A percentile compares a stretch with the other conserved stretches of the same genome.
Evolutionary conservation across 53 echinoderm and acorn worm species (phyloP).

Genomic region (Holothuria leucospilota): DNA sequence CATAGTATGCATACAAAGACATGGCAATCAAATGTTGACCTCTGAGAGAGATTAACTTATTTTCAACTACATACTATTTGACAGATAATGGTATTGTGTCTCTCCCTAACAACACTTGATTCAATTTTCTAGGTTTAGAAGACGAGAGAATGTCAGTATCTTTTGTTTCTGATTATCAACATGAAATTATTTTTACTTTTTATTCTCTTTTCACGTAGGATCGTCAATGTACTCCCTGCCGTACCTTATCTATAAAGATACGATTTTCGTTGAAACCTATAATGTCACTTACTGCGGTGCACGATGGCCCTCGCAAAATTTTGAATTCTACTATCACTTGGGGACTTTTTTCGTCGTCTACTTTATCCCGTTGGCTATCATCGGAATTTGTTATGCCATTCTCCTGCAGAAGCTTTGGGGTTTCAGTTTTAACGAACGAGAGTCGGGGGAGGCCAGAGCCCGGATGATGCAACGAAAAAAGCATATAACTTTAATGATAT

Average conservation of each 20-base stretch:
- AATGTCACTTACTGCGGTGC: neutral
- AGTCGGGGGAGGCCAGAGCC: slow-evolving; percentile 3
- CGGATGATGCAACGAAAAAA: slow-evolving; percentile 67
- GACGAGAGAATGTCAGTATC: too few relatives aligned
- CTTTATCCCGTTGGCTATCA: slow-evolving; percentile 29
- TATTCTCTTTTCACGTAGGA: neutral
- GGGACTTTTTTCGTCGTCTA: slow-evolving; percentile 22
- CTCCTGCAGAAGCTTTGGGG: slow-evolving; percentile 44
- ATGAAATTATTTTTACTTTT: neutral
- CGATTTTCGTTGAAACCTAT: neutral
- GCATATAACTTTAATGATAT: slow-evolving; percentile 82
- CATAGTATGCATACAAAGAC: too few relatives aligned
- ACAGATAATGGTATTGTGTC: too few relatives aligned
- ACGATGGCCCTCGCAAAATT: neutral
- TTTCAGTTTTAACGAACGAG: slow-evolving; percentile 13
- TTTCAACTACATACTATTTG: too few relatives aligned
- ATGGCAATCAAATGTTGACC: too few relatives aligned
- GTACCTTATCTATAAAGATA: neutral
- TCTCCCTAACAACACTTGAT: too few relatives aligned
- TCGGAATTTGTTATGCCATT: slow-evolving; percentile 33
- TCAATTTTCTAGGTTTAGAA: too few relatives aligned
- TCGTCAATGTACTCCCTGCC: slow-evolving; percentile 11
- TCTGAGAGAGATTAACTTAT: too few relatives aligned
- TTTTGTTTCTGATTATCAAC: too few relatives aligned
- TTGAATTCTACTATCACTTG: neutral